phyloP scores from a whole-genome alignment of 2,113 vertebrate genomes.

The Campylomormyrus numenius region DNA sequence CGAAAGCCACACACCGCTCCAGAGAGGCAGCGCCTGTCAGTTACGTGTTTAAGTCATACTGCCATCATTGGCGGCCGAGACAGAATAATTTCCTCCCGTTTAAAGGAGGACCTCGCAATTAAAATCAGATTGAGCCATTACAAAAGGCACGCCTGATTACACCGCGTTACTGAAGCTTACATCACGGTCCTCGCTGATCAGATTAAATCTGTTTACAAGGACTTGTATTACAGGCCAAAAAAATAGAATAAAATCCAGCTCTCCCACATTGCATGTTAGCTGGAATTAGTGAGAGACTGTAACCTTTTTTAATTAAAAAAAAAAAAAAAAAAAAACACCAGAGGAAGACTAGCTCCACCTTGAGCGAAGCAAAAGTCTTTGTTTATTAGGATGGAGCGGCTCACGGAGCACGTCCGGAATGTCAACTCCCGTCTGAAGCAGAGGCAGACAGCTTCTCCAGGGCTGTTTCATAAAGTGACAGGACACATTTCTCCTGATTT shows the following conservation, averaged over 20 bases:
- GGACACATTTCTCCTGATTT: slow-evolving; percentile 50
- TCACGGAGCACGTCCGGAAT: slow-evolving; percentile 55
- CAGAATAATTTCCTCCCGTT: neutral
- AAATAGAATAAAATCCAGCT: neutral
- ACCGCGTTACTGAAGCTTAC: neutral
- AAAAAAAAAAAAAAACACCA: neutral
- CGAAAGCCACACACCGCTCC: neutral
- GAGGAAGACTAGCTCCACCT: neutral
- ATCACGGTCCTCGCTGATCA: neutral
- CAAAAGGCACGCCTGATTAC: neutral
- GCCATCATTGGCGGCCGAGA: neutral
- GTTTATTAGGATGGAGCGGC: slow-evolving; percentile 44
- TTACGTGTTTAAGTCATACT: neutral
- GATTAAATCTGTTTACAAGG: slow-evolving; percentile 10
- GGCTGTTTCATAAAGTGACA: slow-evolving; percentile 50
- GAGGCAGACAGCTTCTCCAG: slow-evolving; percentile 55
- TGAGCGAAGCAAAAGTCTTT: neutral
- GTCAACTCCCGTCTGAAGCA: slow-evolving; percentile 61
- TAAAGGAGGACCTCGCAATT: slow-evolving; percentile 1
- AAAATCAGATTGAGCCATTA: neutral
- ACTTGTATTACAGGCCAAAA: neutral
- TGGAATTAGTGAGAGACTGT: slow-evolving; percentile 47
- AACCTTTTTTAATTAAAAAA: slow-evolving; percentile 50
- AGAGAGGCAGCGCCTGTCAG: neutral
- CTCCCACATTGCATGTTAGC: neutral